Conservation (phyloP, 64 coral and sea anemone species). For the Montipora cactus region DNA sequence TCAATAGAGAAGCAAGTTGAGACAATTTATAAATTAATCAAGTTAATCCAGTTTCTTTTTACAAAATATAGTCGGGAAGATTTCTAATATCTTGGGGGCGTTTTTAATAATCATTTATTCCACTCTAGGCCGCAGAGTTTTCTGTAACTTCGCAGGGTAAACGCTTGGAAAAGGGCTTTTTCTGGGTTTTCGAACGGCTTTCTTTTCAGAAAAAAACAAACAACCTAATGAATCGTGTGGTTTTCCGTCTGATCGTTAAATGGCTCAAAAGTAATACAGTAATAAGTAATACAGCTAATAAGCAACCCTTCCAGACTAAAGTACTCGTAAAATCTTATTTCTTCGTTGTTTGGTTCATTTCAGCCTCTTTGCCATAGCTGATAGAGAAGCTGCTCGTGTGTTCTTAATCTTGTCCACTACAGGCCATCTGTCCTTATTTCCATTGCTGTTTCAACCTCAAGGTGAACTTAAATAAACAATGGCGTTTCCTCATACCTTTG, state of each 20-base stretch:
- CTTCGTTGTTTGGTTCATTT: conserved; percentile 33
- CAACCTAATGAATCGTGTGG: no score
- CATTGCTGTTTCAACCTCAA: conserved; percentile 86
- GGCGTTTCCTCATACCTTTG: background rate
- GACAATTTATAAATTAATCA: no score
- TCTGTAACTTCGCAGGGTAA: no score
- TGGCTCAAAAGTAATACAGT: no score
- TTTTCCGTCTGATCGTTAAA: no score
- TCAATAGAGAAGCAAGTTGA: no score
- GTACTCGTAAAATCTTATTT: background rate
- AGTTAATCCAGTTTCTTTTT: no score
- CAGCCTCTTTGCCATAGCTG: conserved; percentile 81
- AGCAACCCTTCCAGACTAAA: no score
- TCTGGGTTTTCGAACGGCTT: no score
- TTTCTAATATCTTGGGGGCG: background rate
- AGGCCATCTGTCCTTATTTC: conserved; percentile 96
- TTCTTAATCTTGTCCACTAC: conserved; percentile 88
- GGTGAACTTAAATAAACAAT: conserved; percentile 47
- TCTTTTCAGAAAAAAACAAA: no score
- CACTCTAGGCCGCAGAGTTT: background rate
- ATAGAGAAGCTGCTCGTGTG: conserved; percentile 72
- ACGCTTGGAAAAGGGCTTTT: no score
- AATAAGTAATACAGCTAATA: no score
- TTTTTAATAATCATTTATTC: background rate
- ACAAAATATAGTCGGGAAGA: background rate